A percentile compares a stretch with the other conserved stretches of the same genome.
phyloP scores from a whole-genome alignment of 1,140 invertebrate species.

The Neotoxoptera formosana region DNA sequence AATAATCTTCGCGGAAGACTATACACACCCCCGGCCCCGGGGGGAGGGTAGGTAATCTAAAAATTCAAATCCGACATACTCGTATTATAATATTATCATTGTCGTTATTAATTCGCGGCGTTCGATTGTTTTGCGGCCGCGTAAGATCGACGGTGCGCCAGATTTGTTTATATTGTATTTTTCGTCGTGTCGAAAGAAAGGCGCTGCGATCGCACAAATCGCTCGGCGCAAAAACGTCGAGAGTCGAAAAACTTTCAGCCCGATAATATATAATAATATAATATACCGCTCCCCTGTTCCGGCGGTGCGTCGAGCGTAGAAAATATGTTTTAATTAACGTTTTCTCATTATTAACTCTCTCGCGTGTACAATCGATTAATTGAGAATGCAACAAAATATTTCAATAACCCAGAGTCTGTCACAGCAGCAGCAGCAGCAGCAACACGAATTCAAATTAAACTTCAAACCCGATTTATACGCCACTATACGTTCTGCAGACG shows the following conservation, averaged over 20 bases:
- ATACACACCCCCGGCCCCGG: too few species aligned
- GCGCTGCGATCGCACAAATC: background rate
- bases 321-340: constrained; percentile 35
- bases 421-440: background rate
- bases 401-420: background rate
- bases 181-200: background rate
- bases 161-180: background rate
- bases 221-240: background rate
- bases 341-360: constrained; percentile 42
- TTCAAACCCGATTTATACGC: constrained; percentile 2
- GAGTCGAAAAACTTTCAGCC: background rate
- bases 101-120: background rate
- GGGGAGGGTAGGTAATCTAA: background rate
- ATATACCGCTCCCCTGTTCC: too few species aligned
- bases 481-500: background rate
- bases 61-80: background rate
- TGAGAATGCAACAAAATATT: constrained; percentile 24
- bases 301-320: background rate
- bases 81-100: too few species aligned
- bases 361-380: constrained; percentile 26
- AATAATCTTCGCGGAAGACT: background rate
- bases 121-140: background rate
- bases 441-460: constrained; percentile 8
- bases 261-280: too few species aligned
- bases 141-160: too few species aligned